phyloP scores from a whole-genome alignment of 2,797 vertebrate species.

The Muscicapa comitata region DNA sequence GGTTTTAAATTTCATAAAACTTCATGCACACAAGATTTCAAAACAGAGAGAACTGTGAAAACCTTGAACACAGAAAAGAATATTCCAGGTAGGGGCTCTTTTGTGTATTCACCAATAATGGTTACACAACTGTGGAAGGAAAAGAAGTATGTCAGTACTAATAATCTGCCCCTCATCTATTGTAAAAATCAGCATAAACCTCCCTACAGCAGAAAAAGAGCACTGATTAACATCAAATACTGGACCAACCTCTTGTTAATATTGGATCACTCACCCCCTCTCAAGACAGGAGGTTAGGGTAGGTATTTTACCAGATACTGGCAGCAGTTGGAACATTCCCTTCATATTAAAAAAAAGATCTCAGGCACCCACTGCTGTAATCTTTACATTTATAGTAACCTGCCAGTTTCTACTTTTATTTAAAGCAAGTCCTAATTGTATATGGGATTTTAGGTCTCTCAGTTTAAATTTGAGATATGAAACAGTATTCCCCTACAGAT shows the following conservation, averaged over 20 bases:
- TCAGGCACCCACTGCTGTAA: neutral
- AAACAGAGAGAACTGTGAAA: neutral
- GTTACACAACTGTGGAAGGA: neutral
- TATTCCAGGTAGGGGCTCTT: neutral
- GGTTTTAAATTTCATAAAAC: neutral
- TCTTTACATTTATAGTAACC: slow-evolving; percentile 19
- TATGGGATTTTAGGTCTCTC: neutral
- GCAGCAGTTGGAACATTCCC: neutral
- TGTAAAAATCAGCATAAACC: neutral
- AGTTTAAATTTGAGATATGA: slow-evolving; percentile 7
- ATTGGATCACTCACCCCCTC: neutral
- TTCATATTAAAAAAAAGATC: neutral
- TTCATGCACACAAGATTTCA: neutral
- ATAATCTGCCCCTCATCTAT: neutral
- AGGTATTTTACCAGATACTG: neutral
- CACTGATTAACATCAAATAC: neutral
- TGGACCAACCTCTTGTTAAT: neutral
- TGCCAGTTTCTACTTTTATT: slow-evolving; percentile 26
- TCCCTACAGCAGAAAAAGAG: neutral
- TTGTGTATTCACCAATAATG: neutral
- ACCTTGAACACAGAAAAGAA: neutral
- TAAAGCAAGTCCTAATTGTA: slow-evolving; percentile 27
- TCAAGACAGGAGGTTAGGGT: neutral
- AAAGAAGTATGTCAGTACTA: neutral
- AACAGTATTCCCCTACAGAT: slow-evolving; percentile 34